Base-by-base conservation (phyloP, 2,888 invertebrate species). In the Pandemis heparana region DNA sequence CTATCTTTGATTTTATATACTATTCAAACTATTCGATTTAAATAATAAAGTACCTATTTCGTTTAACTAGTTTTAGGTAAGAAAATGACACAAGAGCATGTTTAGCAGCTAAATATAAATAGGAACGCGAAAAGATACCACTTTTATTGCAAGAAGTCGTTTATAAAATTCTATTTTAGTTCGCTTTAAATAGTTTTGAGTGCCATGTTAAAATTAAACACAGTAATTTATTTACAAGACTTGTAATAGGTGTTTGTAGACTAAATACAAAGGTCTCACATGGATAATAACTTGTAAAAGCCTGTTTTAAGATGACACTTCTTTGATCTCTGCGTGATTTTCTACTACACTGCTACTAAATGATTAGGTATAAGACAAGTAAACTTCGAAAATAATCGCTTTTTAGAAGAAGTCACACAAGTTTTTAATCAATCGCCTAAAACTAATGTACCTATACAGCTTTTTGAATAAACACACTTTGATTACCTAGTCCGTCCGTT, bases 41-140 rank as follows among this genome's bases (percentile, higher is more conserved):
- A 53, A 16, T 53, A 14, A 53, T 53, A 53, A n/a, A n/a, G 9
- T 46, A 41, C 7, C 9, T 7, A 41, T 9, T 41, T 4, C 41
- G 41, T 41, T 7, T 41, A n/a, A n/a, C n/a, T n/a, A 41, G 9
- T 46, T 46, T 9, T 14, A 48, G 16, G 16, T 53, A 1, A 16
- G 18, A 43, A 16, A 53, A 63, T 53, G 32, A 23, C 7, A 16
- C n/a, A 7, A 62, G 23, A 38, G 56, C 56, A 56, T 64, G 63
- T 43, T 23, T 23, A 64, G n/a, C 14, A 9, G 7, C 56, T 64
- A 64, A 64, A 64, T 63, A 56, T 70, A 70, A 38, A 53, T 10
- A 18, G 46, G 18, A 18, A 43, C 39, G 3, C 23, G 3, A 32
- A 41, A 10, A n/a, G 16, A 64, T 41, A 70, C 14, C 41, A 32